Percentiles rank a stretch among this genome's conserved stretches.
Conservation (phyloP, 2,888 invertebrate species). For the Microplitis manilae region DNA sequence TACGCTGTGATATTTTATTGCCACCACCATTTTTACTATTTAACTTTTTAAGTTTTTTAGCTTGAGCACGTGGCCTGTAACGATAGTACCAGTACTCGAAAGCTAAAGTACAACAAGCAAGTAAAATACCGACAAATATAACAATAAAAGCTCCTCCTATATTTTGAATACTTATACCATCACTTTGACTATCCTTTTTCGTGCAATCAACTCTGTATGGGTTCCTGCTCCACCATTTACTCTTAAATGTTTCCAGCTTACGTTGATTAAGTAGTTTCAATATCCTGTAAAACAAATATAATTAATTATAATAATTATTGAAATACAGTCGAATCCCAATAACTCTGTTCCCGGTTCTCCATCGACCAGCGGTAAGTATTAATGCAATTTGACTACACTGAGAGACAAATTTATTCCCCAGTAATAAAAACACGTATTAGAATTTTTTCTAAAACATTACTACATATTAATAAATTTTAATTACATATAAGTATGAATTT, state of each 20-base stretch:
- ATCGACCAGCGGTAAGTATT: not conserved
- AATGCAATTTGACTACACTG: slow-evolving; percentile 24
- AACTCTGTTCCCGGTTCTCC: too few species aligned
- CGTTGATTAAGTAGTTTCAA: slow-evolving; percentile 93
- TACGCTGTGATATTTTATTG: slow-evolving; percentile 41
- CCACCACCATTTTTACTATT: not conserved
- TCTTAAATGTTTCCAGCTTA: slow-evolving; percentile 92
- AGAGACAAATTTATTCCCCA: too few species aligned
- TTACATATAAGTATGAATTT: too few species aligned
- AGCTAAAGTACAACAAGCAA: slow-evolving; percentile 91
- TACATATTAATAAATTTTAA: too few species aligned
- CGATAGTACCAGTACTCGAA: slow-evolving; percentile 97
- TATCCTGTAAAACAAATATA: slow-evolving; percentile 76
- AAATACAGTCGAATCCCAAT: too few species aligned
- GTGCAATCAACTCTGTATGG: slow-evolving; percentile 84
- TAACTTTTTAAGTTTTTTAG: slow-evolving; percentile 37
- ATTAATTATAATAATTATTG: not conserved
- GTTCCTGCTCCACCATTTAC: slow-evolving; percentile 96
- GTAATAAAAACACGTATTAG: too few species aligned
- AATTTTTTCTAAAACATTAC: too few species aligned
- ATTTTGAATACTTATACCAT: slow-evolving; percentile 97
- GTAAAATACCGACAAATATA: slow-evolving; percentile 94
- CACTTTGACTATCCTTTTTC: slow-evolving; percentile 92
- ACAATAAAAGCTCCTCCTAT: slow-evolving; percentile 99
- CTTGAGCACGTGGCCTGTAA: slow-evolving; percentile 77